Evolutionary conservation across 2,888 invertebrate genomes (phyloP), one percentile per base, ranked within the genome.

Genomic region (Nymphalis c-album): DNA sequence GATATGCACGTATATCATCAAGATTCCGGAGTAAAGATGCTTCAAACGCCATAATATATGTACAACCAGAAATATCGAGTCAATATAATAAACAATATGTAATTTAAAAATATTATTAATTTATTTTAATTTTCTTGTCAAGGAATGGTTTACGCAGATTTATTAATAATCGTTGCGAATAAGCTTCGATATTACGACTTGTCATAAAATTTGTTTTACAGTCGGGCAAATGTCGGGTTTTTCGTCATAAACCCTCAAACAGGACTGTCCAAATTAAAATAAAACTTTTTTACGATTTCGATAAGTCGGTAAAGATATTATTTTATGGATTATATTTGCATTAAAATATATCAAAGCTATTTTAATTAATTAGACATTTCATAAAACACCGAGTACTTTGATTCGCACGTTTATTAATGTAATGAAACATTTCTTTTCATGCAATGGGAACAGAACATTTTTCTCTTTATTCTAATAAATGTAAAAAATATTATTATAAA

Each of bases 161-260:
- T 51, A 35, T 69, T 66, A 61, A 53, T 68, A 66, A 68, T 71
- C 61, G 63, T 57, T 53, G 35, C 50, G 68, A 68, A 71, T 68
- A 59, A 65, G 60, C 63, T 48, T 61, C 60, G 31, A 67, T 67
- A 70, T 70, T 63, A 68, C 57, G 62, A 55, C 57, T 51, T 53
- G 63, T 63, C 66, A 47, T 71, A 71, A 68, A 71, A 63, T 66
- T 61, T 57, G 61, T 65, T 68, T 68, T 63, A 68, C 60, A 66
- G 26, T 65, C 65, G 60, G 57, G 60, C 63, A 46, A 71, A 61
- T 59, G 60, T 66, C 66, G 51, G 50, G 61, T 45, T 67, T 63
- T 64, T 68, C 58, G 53, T 63, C 53, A 60, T 71, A 68, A 68
- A 68, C 60, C 51, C 53, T 66, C 50, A 60, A 70, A 68, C 50